Conservation (phyloP, 2,113 vertebrate species). For the Vanacampus margaritifer region DNA sequence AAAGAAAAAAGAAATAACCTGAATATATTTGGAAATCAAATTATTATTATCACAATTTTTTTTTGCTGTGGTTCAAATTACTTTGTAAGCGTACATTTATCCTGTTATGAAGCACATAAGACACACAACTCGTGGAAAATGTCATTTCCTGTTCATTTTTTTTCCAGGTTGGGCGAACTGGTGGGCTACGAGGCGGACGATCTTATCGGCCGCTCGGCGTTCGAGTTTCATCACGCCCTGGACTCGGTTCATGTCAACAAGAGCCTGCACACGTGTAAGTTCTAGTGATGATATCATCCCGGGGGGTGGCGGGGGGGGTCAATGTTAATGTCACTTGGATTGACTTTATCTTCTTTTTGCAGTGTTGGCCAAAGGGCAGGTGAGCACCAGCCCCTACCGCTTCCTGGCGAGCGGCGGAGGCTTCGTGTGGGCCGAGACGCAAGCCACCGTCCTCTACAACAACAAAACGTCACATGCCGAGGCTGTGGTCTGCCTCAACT, state of each 20-base stretch:
- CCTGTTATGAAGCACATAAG: background rate
- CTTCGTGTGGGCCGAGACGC: conserved; percentile 97
- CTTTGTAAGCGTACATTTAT: background rate
- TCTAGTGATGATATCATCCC: background rate
- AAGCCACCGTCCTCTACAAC: conserved; percentile 98
- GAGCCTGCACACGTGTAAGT: conserved; percentile 93
- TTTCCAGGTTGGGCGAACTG: conserved; percentile 87
- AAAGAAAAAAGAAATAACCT: too few species aligned
- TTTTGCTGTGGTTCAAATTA: background rate
- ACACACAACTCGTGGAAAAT: background rate
- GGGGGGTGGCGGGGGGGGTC: background rate
- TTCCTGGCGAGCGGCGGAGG: conserved; percentile 95
- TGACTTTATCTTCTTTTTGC: background rate
- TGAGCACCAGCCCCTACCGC: conserved; percentile 93
- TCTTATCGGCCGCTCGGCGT: conserved; percentile 89
- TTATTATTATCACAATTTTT: background rate
- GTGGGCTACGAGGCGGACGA: conserved; percentile 96
- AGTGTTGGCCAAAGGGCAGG: conserved; percentile 98
- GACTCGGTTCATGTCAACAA: conserved; percentile 97
- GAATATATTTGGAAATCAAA: too few species aligned
- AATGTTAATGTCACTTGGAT: background rate
- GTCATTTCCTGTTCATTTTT: background rate
- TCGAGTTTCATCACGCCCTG: conserved; percentile 95
- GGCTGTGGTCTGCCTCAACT: conserved; percentile 97
- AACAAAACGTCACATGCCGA: conserved; percentile 97